phyloP scores from a whole-genome alignment of 1,140 invertebrate genomes.

The Pristionchus pacificus region DNA sequence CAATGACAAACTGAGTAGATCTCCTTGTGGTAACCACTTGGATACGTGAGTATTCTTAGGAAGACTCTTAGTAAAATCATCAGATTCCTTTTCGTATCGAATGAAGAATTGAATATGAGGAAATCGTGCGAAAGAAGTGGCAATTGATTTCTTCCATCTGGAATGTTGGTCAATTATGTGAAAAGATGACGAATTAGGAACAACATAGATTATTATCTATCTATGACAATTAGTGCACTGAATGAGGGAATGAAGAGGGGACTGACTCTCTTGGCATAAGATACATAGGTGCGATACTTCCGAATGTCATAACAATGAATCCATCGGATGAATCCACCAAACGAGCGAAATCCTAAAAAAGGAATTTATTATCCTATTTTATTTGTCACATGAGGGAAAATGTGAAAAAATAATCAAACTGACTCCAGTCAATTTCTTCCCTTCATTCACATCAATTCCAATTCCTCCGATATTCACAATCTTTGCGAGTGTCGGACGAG shows the following conservation, averaged over 20 bases:
- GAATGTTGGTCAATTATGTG: not conserved
- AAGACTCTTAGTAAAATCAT: constrained; percentile 59
- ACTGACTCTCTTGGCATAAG: constrained; percentile 15
- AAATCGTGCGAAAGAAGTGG: constrained; percentile 6
- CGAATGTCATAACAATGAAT: constrained; percentile 24
- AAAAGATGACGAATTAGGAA: no score
- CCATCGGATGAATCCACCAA: constrained; percentile 20
- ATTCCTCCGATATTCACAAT: constrained; percentile 39
- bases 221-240: no score
- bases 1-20: constrained; percentile 62
- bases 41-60: constrained; percentile 32
- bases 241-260: no score
- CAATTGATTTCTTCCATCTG: constrained; percentile 9
- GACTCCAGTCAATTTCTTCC: constrained; percentile 28
- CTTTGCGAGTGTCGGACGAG: constrained; percentile 32
- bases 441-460: constrained; percentile 30
- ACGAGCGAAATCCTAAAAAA: constrained; percentile 12
- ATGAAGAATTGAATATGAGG: constrained; percentile 15
- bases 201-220: no score
- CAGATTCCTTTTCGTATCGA: constrained; percentile 31
- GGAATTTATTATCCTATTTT: not conserved
- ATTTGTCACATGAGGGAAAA: not conserved
- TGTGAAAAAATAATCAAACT: not conserved
- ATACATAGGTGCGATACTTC: constrained; percentile 20
- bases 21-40: constrained; percentile 38